A percentile compares a stretch with the other conserved stretches of the same genome.
These are phyloP conservation scores for Daboia siamensis DNA, from an alignment of 2,113 vertebrate species.

Conservation along the genomic window DNA sequence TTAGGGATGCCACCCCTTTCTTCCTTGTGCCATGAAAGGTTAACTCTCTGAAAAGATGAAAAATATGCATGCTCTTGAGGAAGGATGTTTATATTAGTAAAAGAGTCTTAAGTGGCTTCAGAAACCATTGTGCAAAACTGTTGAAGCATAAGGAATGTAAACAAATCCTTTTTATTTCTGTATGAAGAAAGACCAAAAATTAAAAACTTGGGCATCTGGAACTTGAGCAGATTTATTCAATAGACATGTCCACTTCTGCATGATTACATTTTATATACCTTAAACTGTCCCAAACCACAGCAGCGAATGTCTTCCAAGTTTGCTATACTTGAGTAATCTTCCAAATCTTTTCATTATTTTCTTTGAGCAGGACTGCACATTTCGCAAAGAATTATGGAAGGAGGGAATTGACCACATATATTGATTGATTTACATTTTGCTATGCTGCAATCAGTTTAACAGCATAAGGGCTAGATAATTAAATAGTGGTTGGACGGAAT, in stretches of 20 bases:
- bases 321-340: neutral
- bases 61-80: neutral
- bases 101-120: neutral
- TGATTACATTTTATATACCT: neutral
- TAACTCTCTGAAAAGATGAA: constrained; percentile 18
- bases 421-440: neutral
- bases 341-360: neutral
- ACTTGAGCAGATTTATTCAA: neutral
- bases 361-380: neutral
- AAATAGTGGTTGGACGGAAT: neutral
- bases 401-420: neutral
- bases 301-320: neutral
- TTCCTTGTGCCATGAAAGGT: constrained; percentile 11
- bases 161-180: neutral
- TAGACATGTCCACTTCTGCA: neutral
- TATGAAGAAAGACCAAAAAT: neutral
- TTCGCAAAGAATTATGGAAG: neutral
- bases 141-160: neutral
- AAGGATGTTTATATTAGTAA: neutral
- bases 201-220: neutral
- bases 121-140: constrained; percentile 9
- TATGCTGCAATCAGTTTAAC: neutral
- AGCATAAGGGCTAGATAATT: neutral
- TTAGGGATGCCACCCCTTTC: neutral
- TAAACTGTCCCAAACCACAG: neutral